Evolutionary conservation across 1,140 invertebrate genomes (phyloP), one percentile per base, ranked within the genome.

Genomic region (Musca domestica): DNA sequence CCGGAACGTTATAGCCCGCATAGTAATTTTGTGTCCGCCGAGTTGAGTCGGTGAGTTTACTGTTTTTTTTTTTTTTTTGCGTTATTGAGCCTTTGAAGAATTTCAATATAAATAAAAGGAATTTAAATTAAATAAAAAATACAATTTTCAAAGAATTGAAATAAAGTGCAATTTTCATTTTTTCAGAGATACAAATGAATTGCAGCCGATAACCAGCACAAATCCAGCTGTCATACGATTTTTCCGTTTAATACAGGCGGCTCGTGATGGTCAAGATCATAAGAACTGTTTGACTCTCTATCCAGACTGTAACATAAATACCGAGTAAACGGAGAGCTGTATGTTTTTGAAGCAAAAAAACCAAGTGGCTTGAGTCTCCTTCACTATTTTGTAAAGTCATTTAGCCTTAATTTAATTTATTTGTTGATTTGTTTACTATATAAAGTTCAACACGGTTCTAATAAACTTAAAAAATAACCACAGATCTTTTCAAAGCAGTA

Each of bases 21-120:
- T 77, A 94, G 92, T 76, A 94, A 94, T 83, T 84, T 93, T 47
- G 85, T 94, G 5, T 94, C 92, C 19, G 90, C 90, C 68, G 90
- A 94, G 79, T 83, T 95, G 14, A 93, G 91, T 86, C 92, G 92
- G 92, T 95, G 83, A 85, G 82, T 41, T 41, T 12, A n/a, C 9
- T 30, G 27, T 30, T 30, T 30, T 30, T 3, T 30, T 9, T 30
- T 9, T 30, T 30, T 30, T 30, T 9, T 30, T 76, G 14, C n/a
- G n/a, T n/a, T n/a, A n/a, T n/a, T n/a, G n/a, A n/a, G n/a, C n/a
- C n/a, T n/a, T n/a, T 14, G 9, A 69, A 67, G 12, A 19, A 9
- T 22, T 52, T 22, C 20, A 23, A 52, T 19, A 51, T 51, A 5
- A 54, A 19, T 17, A 2, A n/a, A 52, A 54, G 25, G 27, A 66